Conservation (phyloP, 2,888 invertebrate genomes). For the Marronus borbonicus region DNA sequence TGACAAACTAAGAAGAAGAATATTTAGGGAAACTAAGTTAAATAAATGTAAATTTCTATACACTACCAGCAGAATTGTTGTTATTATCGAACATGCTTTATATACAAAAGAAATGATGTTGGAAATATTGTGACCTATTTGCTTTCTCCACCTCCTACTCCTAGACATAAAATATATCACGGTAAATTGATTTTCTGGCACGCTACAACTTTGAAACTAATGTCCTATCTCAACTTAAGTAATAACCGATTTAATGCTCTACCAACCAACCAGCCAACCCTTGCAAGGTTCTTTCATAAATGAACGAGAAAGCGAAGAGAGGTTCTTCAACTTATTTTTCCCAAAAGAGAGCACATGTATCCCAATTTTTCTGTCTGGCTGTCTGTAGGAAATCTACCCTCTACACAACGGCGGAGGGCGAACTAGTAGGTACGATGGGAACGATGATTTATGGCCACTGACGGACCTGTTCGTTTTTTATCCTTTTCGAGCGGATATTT, state of each 20-base stretch:
- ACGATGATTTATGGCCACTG: slow-evolving; percentile 30
- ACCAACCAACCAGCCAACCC: neutral
- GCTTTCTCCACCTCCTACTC: too few relatives aligned
- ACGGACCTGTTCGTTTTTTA: slow-evolving; percentile 5
- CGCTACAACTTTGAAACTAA: too few relatives aligned
- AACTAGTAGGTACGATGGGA: slow-evolving; percentile 17
- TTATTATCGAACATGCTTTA: too few relatives aligned
- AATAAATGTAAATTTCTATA: too few relatives aligned
- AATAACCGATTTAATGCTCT: neutral
- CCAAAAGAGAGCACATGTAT: slow-evolving; percentile 23
- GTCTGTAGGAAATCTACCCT: slow-evolving; percentile 1
- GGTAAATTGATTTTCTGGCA: too few relatives aligned
- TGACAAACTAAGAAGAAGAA: too few relatives aligned
- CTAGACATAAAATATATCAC: too few relatives aligned
- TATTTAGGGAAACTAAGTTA: too few relatives aligned
- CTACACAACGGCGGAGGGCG: neutral
- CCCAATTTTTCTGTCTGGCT: slow-evolving; percentile 1
- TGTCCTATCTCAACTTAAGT: neutral
- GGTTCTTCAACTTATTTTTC: neutral
- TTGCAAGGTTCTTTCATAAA: slow-evolving; percentile 6
- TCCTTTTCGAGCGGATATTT: slow-evolving; percentile 16
- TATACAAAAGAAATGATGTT: too few relatives aligned
- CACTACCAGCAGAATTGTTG: too few relatives aligned
- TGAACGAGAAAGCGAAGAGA: slow-evolving; percentile 1
- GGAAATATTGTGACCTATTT: too few relatives aligned